These are phyloP conservation scores for Homarus gammarus DNA, from an alignment of 2,888 invertebrate species.

Conservation along the genomic window DNA sequence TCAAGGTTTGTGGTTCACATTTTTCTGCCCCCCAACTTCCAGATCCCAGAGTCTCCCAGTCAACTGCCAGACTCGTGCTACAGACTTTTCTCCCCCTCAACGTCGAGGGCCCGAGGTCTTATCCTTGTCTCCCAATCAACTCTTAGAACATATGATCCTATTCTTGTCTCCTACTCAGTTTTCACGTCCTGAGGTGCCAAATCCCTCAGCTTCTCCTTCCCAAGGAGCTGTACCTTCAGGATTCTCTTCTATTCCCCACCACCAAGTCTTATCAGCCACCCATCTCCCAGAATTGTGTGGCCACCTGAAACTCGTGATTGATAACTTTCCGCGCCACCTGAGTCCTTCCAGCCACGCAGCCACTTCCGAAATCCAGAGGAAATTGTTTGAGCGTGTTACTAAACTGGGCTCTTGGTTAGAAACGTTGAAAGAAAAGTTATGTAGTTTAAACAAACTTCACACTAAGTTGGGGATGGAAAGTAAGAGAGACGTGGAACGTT, in stretches of 20 bases:
- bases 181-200: too few species aligned
- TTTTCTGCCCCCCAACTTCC: too few species aligned
- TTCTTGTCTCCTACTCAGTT: too few species aligned
- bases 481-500: neutral
- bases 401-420: neutral
- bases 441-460: neutral
- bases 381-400: conserved; percentile 3
- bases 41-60: too few species aligned
- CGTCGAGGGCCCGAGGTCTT: too few species aligned
- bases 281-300: neutral
- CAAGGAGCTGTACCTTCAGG: neutral
- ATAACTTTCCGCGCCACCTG: neutral
- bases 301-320: neutral
- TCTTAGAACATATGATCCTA: too few species aligned
- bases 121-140: too few species aligned
- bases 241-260: too few species aligned
- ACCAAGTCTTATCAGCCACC: neutral
- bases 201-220: neutral
- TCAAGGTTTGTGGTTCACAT: too few species aligned
- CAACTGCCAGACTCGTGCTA: too few species aligned
- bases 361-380: neutral
- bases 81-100: too few species aligned
- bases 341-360: neutral
- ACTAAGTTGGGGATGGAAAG: neutral
- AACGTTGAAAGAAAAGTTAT: neutral